These are phyloP conservation scores for Umimayanthus chanpuru DNA, from an alignment of 92 coral and sea anemone genomes.

Conservation along the genomic window DNA sequence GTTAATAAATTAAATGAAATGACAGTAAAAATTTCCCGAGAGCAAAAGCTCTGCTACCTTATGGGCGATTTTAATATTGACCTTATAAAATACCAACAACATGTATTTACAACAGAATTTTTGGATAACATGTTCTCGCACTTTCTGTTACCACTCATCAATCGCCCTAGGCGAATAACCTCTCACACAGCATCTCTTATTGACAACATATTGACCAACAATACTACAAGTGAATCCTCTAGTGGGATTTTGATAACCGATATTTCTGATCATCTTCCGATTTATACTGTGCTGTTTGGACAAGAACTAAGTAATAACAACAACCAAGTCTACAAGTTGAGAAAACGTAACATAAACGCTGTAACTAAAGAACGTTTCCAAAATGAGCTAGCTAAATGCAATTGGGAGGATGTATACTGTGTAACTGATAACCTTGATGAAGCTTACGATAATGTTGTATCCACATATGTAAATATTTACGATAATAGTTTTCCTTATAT, in stretches of 20 bases:
- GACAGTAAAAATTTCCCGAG: background rate
- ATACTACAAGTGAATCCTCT: constrained; percentile 7
- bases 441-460: constrained; percentile 26
- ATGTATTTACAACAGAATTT: constrained; percentile 36
- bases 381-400: constrained; percentile 34
- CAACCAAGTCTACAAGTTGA: background rate
- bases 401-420: constrained; percentile 12
- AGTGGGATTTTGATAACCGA: constrained; percentile 34
- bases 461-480: constrained; percentile 35
- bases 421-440: constrained; percentile 28
- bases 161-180: constrained; percentile 67
- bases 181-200: constrained; percentile 58
- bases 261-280: constrained; percentile 32
- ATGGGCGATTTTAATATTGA: constrained; percentile 49
- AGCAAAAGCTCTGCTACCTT: constrained; percentile 26
- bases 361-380: constrained; percentile 14
- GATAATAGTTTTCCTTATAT: constrained; percentile 45
- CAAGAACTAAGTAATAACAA: background rate
- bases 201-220: constrained; percentile 49
- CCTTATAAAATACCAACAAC: constrained; percentile 36
- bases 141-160: constrained; percentile 29
- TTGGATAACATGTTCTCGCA: constrained; percentile 47
- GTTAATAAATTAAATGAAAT: background rate
- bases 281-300: constrained; percentile 9
- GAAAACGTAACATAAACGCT: constrained; percentile 24